These are phyloP conservation scores for Rhingia campestris DNA, from an alignment of 2,888 invertebrate genomes.

Conservation along the genomic window DNA sequence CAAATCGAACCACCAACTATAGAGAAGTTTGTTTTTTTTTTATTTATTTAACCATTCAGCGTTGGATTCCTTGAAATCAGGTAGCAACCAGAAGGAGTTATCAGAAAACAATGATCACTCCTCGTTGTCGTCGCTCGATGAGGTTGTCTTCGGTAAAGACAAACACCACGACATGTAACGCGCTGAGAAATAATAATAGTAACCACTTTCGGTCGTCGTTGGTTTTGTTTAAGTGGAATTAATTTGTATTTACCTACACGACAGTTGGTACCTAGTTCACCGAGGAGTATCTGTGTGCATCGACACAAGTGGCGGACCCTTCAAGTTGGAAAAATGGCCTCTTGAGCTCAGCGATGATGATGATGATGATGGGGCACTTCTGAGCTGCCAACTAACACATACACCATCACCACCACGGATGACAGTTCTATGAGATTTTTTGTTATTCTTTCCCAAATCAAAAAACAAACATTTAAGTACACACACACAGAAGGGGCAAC, in stretches of 20 bases:
- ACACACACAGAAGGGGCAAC: background rate
- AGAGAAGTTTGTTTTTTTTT: background rate
- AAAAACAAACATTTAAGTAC: slow-evolving; percentile 56
- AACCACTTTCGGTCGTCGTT: slow-evolving; percentile 72
- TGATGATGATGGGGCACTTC: slow-evolving; percentile 48
- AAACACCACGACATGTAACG: slow-evolving; percentile 50
- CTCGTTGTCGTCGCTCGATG: slow-evolving; percentile 15
- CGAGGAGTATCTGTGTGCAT: slow-evolving; percentile 14
- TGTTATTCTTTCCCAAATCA: slow-evolving; percentile 73
- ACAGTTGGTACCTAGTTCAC: slow-evolving; percentile 37
- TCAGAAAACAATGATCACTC: slow-evolving; percentile 69
- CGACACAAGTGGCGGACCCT: slow-evolving; percentile 40
- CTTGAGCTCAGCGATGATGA: slow-evolving; percentile 57
- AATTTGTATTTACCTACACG: slow-evolving; percentile 74
- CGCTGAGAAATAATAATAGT: slow-evolving; percentile 74
- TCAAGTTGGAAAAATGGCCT: slow-evolving; percentile 59
- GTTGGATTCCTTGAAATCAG: slow-evolving; percentile 64
- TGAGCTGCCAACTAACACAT: slow-evolving; percentile 2
- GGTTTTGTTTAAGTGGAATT: slow-evolving; percentile 74
- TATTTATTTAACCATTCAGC: slow-evolving; percentile 54
- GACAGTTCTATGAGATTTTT: slow-evolving; percentile 66
- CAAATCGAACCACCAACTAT: slow-evolving; percentile 63
- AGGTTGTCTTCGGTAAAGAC: slow-evolving; percentile 19
- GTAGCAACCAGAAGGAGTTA: slow-evolving; percentile 69
- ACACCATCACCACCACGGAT: slow-evolving; percentile 10